Evolutionary conservation across 2,797 vertebrate genomes (phyloP), one percentile per base, ranked within the genome.

Genomic region (Sebastiscus tertius): DNA sequence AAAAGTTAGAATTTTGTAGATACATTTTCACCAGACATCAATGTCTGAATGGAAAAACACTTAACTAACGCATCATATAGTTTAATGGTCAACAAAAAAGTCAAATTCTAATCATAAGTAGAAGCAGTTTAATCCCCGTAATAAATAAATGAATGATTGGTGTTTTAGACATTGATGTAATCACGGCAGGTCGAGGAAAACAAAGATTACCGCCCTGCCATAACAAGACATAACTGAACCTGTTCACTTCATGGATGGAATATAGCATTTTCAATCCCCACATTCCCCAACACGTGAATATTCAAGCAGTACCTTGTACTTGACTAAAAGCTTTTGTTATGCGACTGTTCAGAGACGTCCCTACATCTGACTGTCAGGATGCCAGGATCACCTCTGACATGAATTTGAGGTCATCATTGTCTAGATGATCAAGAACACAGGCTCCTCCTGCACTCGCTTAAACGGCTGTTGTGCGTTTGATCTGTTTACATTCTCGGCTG

Each of bases 401-500:
- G 16, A 77, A 69, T 82, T 36, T 75, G 29, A 74, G 79, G 82
- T 83, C 71, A 80, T 81, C 61, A 78, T 79, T 59, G 63, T 81
- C 75, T 22, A 26, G 24, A 77, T 80, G 74, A 90, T 87, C 52
- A 81, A 64, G 65, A 83, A 82, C 81, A 75, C 52, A 13, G 58
- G 18, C 71, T 64, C 62, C 65, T 42, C 55, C 65, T 60, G 75
- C 72, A 73, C 72, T 69, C 42, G 24, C 61, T 82, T 72, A 77
- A 81, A 75, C 10, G 56, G 13, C 83, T 75, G 80, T 83, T 84
- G 83, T 72, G 71, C 27, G 75, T 91, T 90, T 93, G 85, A 89
- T 93, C 78, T 90, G 88, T 89, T 91, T 91, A 88, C 82, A 81
- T 83, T 84, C 84, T 79, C 8, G 6, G 84, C 82, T 68, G 80